These are phyloP conservation scores for Rhizomys pruinosus DNA, from an alignment of 2,113 vertebrate genomes.

Conservation along the genomic window DNA sequence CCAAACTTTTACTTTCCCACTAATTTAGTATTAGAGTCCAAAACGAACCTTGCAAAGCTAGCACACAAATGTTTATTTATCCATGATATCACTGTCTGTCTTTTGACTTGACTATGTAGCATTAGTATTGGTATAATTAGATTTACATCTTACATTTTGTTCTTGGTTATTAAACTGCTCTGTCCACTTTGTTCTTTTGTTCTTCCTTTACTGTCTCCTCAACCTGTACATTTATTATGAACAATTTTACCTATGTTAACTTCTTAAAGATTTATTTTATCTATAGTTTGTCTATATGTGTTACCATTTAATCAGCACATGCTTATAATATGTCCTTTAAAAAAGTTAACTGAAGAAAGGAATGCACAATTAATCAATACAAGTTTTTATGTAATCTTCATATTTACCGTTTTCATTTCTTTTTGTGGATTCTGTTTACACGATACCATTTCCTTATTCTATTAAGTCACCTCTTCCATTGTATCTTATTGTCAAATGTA, in stretches of 20 bases:
- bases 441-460: background rate
- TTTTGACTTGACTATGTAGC: background rate
- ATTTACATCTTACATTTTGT: background rate
- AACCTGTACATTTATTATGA: background rate
- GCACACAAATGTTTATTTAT: background rate
- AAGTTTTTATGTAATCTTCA: background rate
- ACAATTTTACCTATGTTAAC: background rate
- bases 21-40: conserved; percentile 3
- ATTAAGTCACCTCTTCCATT: background rate
- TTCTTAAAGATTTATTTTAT: background rate
- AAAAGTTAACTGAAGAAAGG: background rate
- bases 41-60: background rate
- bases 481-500: conserved; percentile 12
- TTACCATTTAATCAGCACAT: background rate
- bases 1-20: background rate
- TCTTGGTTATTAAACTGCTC: background rate
- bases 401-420: background rate
- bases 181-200: background rate
- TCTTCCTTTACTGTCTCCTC: background rate
- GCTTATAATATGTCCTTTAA: background rate
- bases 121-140: background rate
- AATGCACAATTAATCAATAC: background rate
- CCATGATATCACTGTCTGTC: background rate
- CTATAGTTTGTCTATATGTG: background rate
- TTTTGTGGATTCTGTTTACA: background rate